These are phyloP conservation scores for Chelonus formosanus DNA, from an alignment of 2,888 invertebrate species.

Conservation along the genomic window DNA sequence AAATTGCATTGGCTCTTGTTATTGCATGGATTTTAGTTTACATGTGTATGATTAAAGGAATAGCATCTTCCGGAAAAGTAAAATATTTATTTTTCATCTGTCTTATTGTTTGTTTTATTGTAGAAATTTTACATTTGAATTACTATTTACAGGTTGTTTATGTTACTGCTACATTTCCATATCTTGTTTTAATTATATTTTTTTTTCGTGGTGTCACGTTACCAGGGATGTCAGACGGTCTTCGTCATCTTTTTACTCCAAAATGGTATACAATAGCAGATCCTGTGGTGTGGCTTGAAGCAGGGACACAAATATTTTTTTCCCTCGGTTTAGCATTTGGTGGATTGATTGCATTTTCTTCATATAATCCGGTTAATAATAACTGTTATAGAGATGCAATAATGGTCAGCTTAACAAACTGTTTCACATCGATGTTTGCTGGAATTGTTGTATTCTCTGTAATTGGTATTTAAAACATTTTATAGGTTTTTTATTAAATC, in stretches of 20 bases:
- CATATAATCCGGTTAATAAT: constrained; percentile 96
- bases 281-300: constrained; percentile 97
- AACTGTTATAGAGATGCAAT: constrained; percentile 95
- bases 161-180: constrained; percentile 96
- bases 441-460: constrained; percentile 96
- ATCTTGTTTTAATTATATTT: constrained; percentile 93
- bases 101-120: background rate
- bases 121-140: too few relatives aligned
- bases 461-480: constrained; percentile 70
- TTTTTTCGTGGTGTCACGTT: constrained; percentile 93
- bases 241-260: constrained; percentile 89
- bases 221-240: constrained; percentile 86
- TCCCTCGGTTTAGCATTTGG: constrained; percentile 95
- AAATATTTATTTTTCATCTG: background rate
- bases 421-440: constrained; percentile 95
- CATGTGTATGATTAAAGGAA: constrained; percentile 97
- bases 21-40: constrained; percentile 95
- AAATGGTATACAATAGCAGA: constrained; percentile 91
- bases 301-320: constrained; percentile 97
- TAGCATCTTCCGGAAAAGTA: constrained; percentile 95
- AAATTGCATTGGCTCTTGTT: constrained; percentile 85
- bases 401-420: constrained; percentile 91
- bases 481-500: too few relatives aligned
- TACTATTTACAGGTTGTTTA: constrained; percentile 74
- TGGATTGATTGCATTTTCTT: constrained; percentile 94